Evolutionary conservation across 1,140 invertebrate species (phyloP).

Genomic region (Drosophila lowei): DNA sequence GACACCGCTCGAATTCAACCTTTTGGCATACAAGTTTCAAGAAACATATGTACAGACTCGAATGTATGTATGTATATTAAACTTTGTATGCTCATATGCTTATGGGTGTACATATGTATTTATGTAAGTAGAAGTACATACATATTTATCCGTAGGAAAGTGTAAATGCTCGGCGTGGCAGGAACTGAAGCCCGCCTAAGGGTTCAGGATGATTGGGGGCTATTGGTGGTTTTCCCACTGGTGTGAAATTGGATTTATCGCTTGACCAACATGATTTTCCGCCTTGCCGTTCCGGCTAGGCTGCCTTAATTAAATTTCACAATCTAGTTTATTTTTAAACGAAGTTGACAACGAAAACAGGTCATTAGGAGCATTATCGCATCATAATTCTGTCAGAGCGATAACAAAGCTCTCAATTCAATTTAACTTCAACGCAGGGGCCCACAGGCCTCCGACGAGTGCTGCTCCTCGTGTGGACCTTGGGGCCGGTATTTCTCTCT

Average conservation of each 20-base stretch:
- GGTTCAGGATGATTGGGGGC: constrained; percentile 50
- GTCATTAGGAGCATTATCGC: constrained; percentile 74
- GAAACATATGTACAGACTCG: no score
- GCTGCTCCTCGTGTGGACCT: constrained; percentile 33
- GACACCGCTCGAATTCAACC: constrained; percentile 7
- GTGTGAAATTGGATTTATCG: constrained; percentile 70
- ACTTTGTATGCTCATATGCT: no score
- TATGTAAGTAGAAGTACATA: neutral
- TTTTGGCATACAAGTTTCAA: neutral
- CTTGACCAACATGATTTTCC: constrained; percentile 68
- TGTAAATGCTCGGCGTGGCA: constrained; percentile 5
- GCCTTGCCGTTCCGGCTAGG: constrained; percentile 28
- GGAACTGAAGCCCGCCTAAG: constrained; percentile 23
- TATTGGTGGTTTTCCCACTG: constrained; percentile 60
- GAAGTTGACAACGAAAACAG: constrained; percentile 70
- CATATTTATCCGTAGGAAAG: neutral
- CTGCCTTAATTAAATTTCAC: constrained; percentile 65
- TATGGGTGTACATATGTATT: neutral
- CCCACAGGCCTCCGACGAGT: constrained; percentile 19
- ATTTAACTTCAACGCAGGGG: constrained; percentile 49
- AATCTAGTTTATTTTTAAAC: constrained; percentile 66
- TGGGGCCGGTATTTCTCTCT: constrained; percentile 42
- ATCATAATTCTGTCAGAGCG: constrained; percentile 73
- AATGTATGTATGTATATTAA: constrained; percentile 6
- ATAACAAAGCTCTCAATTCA: constrained; percentile 68